Conservation (phyloP, 2,888 invertebrate species). For the Graphium colonna region DNA sequence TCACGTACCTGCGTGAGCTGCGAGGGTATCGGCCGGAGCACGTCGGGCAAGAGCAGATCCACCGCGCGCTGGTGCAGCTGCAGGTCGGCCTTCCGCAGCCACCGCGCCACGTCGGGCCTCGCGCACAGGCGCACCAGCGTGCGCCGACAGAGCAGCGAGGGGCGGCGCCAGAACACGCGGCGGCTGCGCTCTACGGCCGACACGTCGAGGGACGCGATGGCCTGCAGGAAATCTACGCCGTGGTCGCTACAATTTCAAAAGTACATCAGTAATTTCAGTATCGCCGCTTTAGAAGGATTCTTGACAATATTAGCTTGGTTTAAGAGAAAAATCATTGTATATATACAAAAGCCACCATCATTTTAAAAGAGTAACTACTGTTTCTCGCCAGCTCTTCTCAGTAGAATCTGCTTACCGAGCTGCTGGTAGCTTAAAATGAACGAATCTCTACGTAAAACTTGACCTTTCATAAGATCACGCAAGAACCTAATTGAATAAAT, state of each 20-base stretch:
- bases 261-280: too few species aligned
- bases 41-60: constrained; percentile 97
- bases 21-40: constrained; percentile 95
- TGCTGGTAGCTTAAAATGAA: too few species aligned
- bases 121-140: constrained; percentile 86
- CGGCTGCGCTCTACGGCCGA: constrained; percentile 94
- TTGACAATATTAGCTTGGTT: too few species aligned
- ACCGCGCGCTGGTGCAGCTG: constrained; percentile 97
- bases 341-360: background rate
- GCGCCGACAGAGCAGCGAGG: constrained; percentile 93
- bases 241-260: constrained; percentile 92
- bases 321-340: too few species aligned
- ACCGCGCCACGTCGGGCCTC: constrained; percentile 84
- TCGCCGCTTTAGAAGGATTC: too few species aligned
- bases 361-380: too few species aligned
- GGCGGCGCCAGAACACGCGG: constrained; percentile 95
- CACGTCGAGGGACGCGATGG: constrained; percentile 94
- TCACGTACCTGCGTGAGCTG: constrained; percentile 96
- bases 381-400: too few species aligned
- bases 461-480: too few species aligned
- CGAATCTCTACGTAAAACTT: too few species aligned
- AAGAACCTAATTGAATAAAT: too few species aligned
- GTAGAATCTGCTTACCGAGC: too few species aligned
- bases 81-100: constrained; percentile 91
- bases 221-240: constrained; percentile 95